Evolutionary conservation across 2,888 invertebrate genomes (phyloP).

Genomic region (Eupeodes latifasciatus): DNA sequence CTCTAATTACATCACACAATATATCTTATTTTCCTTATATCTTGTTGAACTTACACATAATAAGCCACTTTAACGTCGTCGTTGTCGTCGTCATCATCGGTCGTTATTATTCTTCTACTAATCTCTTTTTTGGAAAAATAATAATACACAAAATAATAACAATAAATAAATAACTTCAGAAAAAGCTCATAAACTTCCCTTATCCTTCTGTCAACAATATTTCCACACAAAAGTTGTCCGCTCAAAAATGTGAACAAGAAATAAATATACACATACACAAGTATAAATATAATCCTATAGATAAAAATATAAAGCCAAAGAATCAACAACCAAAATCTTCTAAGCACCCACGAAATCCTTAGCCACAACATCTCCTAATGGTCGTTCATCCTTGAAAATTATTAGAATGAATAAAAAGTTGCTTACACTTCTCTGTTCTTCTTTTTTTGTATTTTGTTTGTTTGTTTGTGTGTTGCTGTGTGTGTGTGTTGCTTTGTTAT

Average conservation of each 20-base stretch:
- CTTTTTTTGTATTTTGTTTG: neutral
- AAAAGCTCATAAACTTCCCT: conserved; percentile 39
- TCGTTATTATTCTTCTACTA: conserved; percentile 30
- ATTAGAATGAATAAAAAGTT: conserved; percentile 42
- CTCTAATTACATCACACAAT: too few species aligned
- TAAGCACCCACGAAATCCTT: conserved; percentile 35
- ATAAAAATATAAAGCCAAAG: conserved; percentile 33
- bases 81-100: too few species aligned
- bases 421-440: neutral
- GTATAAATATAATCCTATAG: too few species aligned
- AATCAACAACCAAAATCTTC: conserved; percentile 61
- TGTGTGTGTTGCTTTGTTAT: conserved; percentile 19
- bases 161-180: conserved; percentile 41
- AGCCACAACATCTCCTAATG: conserved; percentile 51
- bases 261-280: neutral
- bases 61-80: too few species aligned
- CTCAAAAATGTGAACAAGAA: conserved; percentile 10
- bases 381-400: conserved; percentile 44
- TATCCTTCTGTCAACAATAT: conserved; percentile 48
- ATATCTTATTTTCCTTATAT: too few species aligned
- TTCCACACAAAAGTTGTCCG: neutral
- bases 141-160: conserved; percentile 4
- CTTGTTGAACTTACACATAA: too few species aligned
- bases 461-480: neutral
- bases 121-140: conserved; percentile 27